phyloP scores from a whole-genome alignment of 2,113 vertebrate genomes.

The Odocoileus hemionus region DNA sequence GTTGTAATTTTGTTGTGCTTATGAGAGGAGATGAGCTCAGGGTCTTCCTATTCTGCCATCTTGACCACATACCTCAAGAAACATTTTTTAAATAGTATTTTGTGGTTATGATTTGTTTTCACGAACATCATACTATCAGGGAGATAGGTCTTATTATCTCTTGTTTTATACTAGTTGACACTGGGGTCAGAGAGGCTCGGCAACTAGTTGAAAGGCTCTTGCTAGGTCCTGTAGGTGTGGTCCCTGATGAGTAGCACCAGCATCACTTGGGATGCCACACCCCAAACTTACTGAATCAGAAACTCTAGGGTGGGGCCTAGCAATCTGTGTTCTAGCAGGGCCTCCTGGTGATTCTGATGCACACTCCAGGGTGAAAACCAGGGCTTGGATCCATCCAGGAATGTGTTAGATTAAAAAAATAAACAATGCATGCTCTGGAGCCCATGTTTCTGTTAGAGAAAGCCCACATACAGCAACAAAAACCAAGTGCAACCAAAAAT shows the following conservation, averaged over 20 bases:
- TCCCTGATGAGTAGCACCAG: accelerated
- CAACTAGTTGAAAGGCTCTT: not conserved
- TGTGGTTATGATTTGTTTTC: not conserved
- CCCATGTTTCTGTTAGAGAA: not conserved
- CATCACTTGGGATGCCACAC: not conserved
- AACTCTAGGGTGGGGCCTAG: not conserved
- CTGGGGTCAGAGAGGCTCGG: not conserved
- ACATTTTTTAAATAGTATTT: not conserved
- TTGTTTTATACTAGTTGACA: not conserved
- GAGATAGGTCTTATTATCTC: not conserved
- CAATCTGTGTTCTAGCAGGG: not conserved
- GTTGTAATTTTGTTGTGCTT: not conserved
- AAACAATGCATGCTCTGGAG: not conserved
- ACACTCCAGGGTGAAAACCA: not conserved
- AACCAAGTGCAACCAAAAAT: not conserved
- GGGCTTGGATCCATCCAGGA: not conserved
- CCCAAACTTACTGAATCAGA: not conserved
- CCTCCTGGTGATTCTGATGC: not conserved
- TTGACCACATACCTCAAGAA: not conserved
- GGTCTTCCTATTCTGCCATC: not conserved
- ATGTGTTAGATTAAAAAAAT: not conserved
- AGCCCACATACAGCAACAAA: not conserved
- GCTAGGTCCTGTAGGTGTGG: not conserved
- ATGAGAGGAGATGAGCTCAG: not conserved
- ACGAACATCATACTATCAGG: not conserved